phyloP scores from a whole-genome alignment of 2,113 vertebrate genomes.

The Mionectes macconnelli region DNA sequence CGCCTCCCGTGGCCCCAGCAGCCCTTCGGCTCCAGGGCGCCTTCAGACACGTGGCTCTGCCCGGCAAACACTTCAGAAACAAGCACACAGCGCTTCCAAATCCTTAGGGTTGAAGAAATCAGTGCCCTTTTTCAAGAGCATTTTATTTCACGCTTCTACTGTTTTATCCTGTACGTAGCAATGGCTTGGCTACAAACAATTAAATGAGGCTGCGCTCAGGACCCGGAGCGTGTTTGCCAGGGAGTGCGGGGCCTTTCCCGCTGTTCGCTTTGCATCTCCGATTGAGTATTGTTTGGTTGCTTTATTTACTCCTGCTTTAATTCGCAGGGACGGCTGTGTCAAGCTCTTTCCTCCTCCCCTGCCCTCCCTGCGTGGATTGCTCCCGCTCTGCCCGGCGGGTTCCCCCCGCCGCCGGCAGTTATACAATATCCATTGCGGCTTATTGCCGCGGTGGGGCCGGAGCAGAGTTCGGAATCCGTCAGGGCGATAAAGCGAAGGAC shows the following conservation, averaged over 20 bases:
- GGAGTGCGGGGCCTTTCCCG: not conserved
- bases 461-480: not conserved
- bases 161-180: not conserved
- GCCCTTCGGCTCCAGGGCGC: not conserved
- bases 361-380: not conserved
- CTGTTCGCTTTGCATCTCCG: not conserved
- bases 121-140: not conserved
- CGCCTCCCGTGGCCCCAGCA: too few species aligned
- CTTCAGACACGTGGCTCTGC: not conserved
- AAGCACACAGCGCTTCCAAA: not conserved
- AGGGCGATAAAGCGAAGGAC: not conserved
- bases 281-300: not conserved
- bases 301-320: constrained; percentile 1
- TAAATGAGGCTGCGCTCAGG: not conserved
- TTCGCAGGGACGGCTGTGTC: not conserved
- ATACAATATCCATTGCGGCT: not conserved
- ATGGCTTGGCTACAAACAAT: not conserved
- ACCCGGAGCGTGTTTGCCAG: not conserved
- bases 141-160: not conserved
- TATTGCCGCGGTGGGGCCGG: not conserved
- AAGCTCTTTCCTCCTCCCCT: not conserved
- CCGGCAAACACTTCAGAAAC: not conserved
- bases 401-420: not conserved
- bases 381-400: not conserved
- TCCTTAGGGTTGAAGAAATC: not conserved